Percentiles rank a stretch among this genome's conserved stretches.
phyloP scores from a whole-genome alignment of 2,797 vertebrate genomes.

The Discoglossus pictus region DNA sequence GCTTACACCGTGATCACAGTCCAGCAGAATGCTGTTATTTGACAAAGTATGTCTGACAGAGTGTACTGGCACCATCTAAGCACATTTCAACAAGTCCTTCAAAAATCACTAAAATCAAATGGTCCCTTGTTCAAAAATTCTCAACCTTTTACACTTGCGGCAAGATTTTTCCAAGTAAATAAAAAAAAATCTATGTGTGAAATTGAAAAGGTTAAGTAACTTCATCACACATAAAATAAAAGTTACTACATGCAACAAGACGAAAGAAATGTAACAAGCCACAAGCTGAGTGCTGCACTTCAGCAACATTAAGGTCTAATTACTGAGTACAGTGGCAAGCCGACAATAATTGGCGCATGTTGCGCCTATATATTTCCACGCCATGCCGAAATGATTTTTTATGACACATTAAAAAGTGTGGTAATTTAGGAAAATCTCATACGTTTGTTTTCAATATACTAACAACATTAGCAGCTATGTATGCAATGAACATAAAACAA shows the following conservation, averaged over 20 bases:
- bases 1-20: constrained; percentile 43
- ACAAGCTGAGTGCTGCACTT: constrained; percentile 9
- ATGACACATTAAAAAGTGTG: no score
- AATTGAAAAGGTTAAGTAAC: constrained; percentile 51
- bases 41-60: constrained; percentile 47
- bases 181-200: constrained; percentile 36
- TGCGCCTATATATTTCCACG: background rate
- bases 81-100: constrained; percentile 42
- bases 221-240: constrained; percentile 39
- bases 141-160: constrained; percentile 23
- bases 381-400: constrained; percentile 8
- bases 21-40: constrained; percentile 44
- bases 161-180: constrained; percentile 16
- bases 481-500: no score
- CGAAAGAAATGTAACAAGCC: constrained; percentile 11
- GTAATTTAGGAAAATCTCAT: no score
- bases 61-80: constrained; percentile 39
- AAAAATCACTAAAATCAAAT: constrained; percentile 39
- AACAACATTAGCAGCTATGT: no score
- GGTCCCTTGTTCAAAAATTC: constrained; percentile 34
- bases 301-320: constrained; percentile 11
- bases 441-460: no score
- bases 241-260: constrained; percentile 17
- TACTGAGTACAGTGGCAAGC: constrained; percentile 2
- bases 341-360: constrained; percentile 16